Conservation (phyloP, 2,113 vertebrate species). For the Trichechus manatus region DNA sequence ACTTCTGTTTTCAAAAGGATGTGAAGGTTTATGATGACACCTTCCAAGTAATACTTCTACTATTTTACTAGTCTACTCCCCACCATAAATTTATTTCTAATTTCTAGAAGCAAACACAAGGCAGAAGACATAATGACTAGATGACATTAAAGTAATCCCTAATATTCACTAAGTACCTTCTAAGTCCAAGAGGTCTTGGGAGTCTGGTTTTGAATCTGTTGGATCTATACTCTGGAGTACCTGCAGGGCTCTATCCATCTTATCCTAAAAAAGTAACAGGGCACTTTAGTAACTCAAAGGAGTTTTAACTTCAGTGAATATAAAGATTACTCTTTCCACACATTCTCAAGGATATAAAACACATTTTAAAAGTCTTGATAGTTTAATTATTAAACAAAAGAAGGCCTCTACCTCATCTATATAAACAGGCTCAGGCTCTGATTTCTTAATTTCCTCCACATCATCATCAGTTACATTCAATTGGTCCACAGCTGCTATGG, state of each 20-base stretch:
- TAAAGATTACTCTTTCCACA: constrained; percentile 55
- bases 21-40: neutral
- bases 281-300: constrained; percentile 25
- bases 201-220: constrained; percentile 92
- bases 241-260: constrained; percentile 95
- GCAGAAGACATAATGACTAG: constrained; percentile 11
- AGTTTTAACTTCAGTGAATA: constrained; percentile 40
- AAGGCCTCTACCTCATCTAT: constrained; percentile 95
- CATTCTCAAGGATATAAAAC: constrained; percentile 45
- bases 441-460: constrained; percentile 88
- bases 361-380: constrained; percentile 57
- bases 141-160: neutral
- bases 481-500: constrained; percentile 89
- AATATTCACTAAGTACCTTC: constrained; percentile 91
- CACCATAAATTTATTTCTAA: constrained; percentile 37
- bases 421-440: constrained; percentile 94
- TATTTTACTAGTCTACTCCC: neutral
- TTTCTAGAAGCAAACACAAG: constrained; percentile 40
- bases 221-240: constrained; percentile 97
- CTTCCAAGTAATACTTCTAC: neutral
- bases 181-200: constrained; percentile 92
- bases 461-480: constrained; percentile 87
- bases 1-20: neutral
- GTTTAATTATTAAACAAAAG: constrained; percentile 69
- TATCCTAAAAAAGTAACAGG: constrained; percentile 88